Base-by-base conservation (phyloP, 2,888 invertebrate species). In the Zonitis immaculata region DNA sequence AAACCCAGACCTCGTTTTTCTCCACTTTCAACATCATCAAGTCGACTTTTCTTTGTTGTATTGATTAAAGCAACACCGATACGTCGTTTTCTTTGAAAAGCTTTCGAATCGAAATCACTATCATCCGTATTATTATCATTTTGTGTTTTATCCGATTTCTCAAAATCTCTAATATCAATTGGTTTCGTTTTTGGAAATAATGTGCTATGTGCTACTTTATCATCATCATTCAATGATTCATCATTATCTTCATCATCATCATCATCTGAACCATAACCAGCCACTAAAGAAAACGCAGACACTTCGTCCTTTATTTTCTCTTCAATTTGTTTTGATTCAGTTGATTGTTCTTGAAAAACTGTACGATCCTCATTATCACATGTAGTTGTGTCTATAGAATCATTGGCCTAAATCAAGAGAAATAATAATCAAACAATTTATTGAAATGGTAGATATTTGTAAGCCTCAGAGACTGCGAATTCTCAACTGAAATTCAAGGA, bases 221-320 rank as follows among this genome's bases (percentile, higher is more conserved):
- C 58, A 35, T 61, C 57, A 43, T 54, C 49, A 12, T 46, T 47
- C 35, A 55, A 46, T 7, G 51, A 26, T 42, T 22, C 30, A 8
- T 30, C 9, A 51, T 42, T 27, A 46, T 54, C 63, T 50, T 70
- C 72, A 22, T 78, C 76, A 6, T 48, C 22, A 47, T 79, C 78
- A 22, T 72, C 74, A 22, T 80, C 80, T 0, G 78, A 78, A 58
- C 80, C 80, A 56, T 82, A 82, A 16, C 79, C 79, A n/a, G 81
- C 79, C 1, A 82, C 77, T 42, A 81, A 64, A 0, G 80, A 78
- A 58, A 80, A 71, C 0, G 73, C 69, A 11, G 65, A 59, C 52
- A 74, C 69, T 52, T 70, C 71, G 48, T 69, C 65, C 3, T 75
- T 73, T 47, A 75, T 59, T 51, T 76, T 73, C n/a, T n/a, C n/a